Evolutionary conservation across 1,140 invertebrate genomes (phyloP).

Genomic region (Bathynomus jamesi): DNA sequence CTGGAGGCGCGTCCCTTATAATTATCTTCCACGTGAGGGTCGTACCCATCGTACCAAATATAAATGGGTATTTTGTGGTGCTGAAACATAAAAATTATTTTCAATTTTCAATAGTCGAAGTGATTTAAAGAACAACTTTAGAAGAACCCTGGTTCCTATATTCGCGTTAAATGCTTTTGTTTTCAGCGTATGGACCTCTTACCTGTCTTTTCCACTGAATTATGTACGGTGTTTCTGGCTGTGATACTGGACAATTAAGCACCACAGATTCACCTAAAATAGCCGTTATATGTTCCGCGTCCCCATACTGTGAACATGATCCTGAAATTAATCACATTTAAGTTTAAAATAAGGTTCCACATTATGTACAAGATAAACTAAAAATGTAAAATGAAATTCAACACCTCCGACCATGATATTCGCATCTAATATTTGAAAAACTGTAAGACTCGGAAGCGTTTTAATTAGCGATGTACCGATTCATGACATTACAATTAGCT

Average conservation of each 20-base stretch:
- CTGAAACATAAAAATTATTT: constrained; percentile 15
- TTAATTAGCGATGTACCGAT: too few species aligned
- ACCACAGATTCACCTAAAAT: constrained; percentile 90
- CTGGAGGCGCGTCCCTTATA: constrained; percentile 83
- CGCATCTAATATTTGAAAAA: too few species aligned
- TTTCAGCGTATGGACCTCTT: constrained; percentile 46
- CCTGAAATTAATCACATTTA: neutral
- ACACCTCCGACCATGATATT: too few species aligned
- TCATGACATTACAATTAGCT: too few species aligned
- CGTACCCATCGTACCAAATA: constrained; percentile 95
- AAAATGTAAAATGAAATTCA: neutral
- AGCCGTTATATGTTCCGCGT: constrained; percentile 89
- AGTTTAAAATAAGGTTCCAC: neutral
- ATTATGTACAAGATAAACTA: neutral
- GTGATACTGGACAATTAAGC: constrained; percentile 93
- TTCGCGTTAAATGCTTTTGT: neutral
- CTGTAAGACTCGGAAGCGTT: too few species aligned
- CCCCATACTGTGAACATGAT: constrained; percentile 41
- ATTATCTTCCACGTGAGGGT: constrained; percentile 82
- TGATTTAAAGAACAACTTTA: neutral
- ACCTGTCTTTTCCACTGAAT: constrained; percentile 98
- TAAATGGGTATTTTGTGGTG: constrained; percentile 56
- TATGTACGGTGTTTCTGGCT: constrained; percentile 83
- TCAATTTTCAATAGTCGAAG: too few species aligned
- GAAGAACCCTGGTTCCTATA: neutral